These are phyloP conservation scores for Asobara japonica DNA, from an alignment of 1,140 invertebrate species.

Conservation along the genomic window DNA sequence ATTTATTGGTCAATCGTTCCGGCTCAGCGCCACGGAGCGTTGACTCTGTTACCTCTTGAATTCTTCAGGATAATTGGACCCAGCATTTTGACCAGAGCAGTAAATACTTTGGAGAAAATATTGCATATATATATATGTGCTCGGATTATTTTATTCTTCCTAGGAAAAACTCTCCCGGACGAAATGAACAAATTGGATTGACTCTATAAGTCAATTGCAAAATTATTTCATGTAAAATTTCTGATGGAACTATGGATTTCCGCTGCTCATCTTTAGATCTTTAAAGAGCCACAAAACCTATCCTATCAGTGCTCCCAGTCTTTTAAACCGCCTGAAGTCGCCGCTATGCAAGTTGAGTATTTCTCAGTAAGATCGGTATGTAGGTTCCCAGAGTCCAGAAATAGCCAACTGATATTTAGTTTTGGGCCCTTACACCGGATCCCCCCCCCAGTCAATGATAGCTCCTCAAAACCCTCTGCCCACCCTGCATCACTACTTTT, in stretches of 20 bases:
- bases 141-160: no score
- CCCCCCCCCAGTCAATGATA: neutral
- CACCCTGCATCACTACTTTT: neutral
- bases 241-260: no score
- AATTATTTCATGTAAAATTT: no score
- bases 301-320: conserved; percentile 39
- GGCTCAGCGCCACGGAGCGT: neutral
- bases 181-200: no score
- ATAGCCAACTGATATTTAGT: conserved; percentile 62
- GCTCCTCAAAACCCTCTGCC: neutral
- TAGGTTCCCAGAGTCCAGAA: conserved; percentile 61
- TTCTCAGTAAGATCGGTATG: conserved; percentile 49
- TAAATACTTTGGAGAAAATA: no score
- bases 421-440: conserved; percentile 29
- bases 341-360: conserved; percentile 32
- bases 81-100: no score
- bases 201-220: no score
- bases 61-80: neutral
- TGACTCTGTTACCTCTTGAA: neutral
- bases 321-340: conserved; percentile 30
- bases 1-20: conserved; percentile 24
- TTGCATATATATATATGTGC: no score
- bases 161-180: no score
- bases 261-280: no score
- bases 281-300: conserved; percentile 17